These are phyloP conservation scores for Drosophila sp. DNA, from an alignment of 1,140 invertebrate genomes.

Conservation along the genomic window DNA sequence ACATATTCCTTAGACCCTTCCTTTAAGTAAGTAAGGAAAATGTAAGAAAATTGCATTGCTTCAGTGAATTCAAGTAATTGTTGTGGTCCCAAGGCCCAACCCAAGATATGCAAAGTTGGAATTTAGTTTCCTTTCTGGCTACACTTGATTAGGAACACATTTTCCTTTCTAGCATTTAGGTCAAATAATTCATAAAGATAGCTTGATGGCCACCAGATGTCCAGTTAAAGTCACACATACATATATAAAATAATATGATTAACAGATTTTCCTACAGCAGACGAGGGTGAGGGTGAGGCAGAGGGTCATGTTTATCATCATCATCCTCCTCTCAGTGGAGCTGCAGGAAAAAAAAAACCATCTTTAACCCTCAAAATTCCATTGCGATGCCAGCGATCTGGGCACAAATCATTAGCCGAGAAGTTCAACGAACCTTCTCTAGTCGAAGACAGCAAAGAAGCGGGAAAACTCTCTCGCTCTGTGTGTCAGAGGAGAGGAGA, in stretches of 20 bases:
- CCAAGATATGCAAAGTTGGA: slow-evolving; percentile 57
- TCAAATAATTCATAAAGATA: slow-evolving; percentile 45
- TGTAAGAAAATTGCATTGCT: slow-evolving; percentile 64
- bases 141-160: slow-evolving; percentile 32
- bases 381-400: slow-evolving; percentile 25
- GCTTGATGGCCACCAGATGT: slow-evolving; percentile 42
- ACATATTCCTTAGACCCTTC: slow-evolving; percentile 68
- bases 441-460: slow-evolving; percentile 22
- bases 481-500: neutral
- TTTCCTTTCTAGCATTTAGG: slow-evolving; percentile 38
- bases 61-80: slow-evolving; percentile 68
- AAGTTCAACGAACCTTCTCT: slow-evolving; percentile 68
- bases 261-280: slow-evolving; percentile 59
- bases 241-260: slow-evolving; percentile 58
- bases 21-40: slow-evolving; percentile 15
- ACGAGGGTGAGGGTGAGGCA: slow-evolving; percentile 17
- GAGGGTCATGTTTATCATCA: slow-evolving; percentile 70
- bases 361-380: slow-evolving; percentile 55
- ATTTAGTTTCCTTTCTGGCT: slow-evolving; percentile 9
- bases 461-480: slow-evolving; percentile 25
- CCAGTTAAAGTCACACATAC: slow-evolving; percentile 21
- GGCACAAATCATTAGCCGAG: slow-evolving; percentile 64
- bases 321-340: slow-evolving; percentile 69
- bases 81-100: neutral
- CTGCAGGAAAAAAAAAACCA: slow-evolving; percentile 43